Conservation (phyloP, 2,888 invertebrate species). For the Drosophila stalkeri region DNA sequence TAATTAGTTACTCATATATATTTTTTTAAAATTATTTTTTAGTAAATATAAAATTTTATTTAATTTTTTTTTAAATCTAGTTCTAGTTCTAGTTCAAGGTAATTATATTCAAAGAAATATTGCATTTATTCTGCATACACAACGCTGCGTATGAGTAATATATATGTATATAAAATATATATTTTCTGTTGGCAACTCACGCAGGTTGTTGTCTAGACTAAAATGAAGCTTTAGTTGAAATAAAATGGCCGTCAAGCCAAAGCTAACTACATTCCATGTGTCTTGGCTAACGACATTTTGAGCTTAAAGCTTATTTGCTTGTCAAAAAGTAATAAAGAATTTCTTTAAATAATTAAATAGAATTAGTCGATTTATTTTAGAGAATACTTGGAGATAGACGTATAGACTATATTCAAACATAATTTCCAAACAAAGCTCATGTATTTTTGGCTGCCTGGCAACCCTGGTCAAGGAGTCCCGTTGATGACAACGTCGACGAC, state of each 20-base stretch:
- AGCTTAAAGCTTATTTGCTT: constrained; percentile 11
- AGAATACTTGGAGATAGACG: neutral
- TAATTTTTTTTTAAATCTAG: no score
- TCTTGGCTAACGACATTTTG: constrained; percentile 23
- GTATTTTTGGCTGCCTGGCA: constrained; percentile 23
- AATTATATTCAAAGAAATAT: no score
- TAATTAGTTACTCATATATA: no score
- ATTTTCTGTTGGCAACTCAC: constrained; percentile 32
- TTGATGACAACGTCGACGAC: constrained; percentile 55
- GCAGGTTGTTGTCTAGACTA: constrained; percentile 43
- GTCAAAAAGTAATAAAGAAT: neutral
- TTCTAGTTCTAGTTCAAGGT: no score
- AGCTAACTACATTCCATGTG: constrained; percentile 31
- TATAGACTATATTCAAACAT: no score
- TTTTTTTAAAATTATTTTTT: no score
- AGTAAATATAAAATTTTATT: no score
- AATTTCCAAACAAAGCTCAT: neutral
- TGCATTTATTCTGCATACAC: neutral
- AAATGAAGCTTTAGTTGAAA: neutral
- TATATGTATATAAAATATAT: constrained; percentile 16
- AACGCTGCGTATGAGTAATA: constrained; percentile 50
- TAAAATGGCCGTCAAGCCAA: neutral
- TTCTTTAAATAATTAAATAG: neutral
- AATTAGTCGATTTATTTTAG: no score
- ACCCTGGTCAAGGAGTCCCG: constrained; percentile 49